Percentiles rank a stretch among this genome's conserved stretches.
Evolutionary conservation across 2,113 vertebrate species (phyloP).

Genomic region (Cyprinodon variegatus): DNA sequence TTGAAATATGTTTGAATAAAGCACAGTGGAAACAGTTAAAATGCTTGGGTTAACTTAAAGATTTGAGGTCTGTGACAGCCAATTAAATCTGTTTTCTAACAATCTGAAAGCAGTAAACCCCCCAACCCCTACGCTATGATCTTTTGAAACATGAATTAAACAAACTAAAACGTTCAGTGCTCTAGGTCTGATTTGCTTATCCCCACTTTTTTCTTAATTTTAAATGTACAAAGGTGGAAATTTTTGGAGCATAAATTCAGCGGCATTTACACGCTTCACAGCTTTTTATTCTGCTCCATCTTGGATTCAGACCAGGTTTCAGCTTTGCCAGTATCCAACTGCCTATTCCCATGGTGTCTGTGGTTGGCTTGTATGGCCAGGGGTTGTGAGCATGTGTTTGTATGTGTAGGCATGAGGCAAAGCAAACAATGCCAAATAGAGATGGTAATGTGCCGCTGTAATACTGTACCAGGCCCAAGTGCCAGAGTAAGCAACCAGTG

Average conservation of each 20-base stretch:
- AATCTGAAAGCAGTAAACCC: not conserved
- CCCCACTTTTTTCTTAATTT: not conserved
- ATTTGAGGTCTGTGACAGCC: not conserved
- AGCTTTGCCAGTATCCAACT: slow-evolving; percentile 70
- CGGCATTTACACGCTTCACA: slow-evolving; percentile 31
- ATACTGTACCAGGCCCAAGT: slow-evolving; percentile 70
- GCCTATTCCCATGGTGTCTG: slow-evolving; percentile 71
- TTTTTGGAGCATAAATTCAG: slow-evolving; percentile 37
- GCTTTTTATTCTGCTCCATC: slow-evolving; percentile 47
- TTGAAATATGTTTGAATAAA: no score
- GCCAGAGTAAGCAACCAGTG: slow-evolving; percentile 69
- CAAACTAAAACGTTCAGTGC: slow-evolving; percentile 1
- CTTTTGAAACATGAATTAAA: not conserved
- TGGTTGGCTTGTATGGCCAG: slow-evolving; percentile 73
- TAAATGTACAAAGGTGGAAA: slow-evolving; percentile 14
- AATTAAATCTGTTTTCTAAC: not conserved
- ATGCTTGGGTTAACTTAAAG: not conserved
- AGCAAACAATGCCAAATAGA: slow-evolving; percentile 73
- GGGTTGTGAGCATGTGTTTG: slow-evolving; percentile 66
- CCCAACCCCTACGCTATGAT: not conserved
- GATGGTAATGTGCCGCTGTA: slow-evolving; percentile 70
- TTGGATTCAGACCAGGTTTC: slow-evolving; percentile 67
- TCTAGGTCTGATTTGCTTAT: slow-evolving; percentile 17
- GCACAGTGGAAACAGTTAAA: no score
- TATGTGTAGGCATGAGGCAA: slow-evolving; percentile 68